These are phyloP conservation scores for Rhabdophis nuchalis DNA, from an alignment of 2,797 vertebrate species.

Conservation along the genomic window DNA sequence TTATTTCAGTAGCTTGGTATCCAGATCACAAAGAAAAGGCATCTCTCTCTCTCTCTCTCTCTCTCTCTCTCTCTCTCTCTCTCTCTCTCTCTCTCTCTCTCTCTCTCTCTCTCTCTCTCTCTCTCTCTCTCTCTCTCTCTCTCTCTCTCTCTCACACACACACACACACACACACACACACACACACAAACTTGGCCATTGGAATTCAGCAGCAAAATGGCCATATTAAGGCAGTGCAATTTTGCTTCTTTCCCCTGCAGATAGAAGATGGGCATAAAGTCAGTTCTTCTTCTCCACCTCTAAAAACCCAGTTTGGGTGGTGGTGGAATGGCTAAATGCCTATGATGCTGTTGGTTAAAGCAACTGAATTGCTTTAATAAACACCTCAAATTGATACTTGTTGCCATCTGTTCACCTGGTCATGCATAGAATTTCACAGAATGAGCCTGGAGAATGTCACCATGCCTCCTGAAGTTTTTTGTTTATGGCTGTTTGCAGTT, in stretches of 20 bases:
- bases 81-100: too few relatives aligned
- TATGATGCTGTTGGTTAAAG: background rate
- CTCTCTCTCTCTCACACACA: too few relatives aligned
- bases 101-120: too few relatives aligned
- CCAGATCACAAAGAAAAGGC: background rate
- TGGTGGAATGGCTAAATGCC: background rate
- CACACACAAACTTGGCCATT: background rate
- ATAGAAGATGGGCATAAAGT: background rate
- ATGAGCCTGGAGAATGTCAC: background rate
- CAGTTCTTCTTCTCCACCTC: background rate
- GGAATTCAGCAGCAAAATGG: background rate
- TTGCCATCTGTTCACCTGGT: background rate
- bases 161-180: background rate
- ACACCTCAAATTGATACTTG: background rate
- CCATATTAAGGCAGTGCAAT: background rate
- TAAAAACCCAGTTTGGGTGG: background rate
- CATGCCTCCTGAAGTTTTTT: background rate
- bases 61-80: too few relatives aligned
- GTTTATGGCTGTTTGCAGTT: background rate
- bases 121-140: too few relatives aligned
- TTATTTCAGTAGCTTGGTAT: background rate
- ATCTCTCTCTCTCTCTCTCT: too few relatives aligned
- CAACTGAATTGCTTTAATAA: background rate
- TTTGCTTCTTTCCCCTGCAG: background rate
- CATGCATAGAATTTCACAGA: background rate